Percentiles rank a stretch among this genome's conserved stretches.
Evolutionary conservation across 2,888 invertebrate genomes (phyloP).

Genomic region (Pharmacophagus antenor): DNA sequence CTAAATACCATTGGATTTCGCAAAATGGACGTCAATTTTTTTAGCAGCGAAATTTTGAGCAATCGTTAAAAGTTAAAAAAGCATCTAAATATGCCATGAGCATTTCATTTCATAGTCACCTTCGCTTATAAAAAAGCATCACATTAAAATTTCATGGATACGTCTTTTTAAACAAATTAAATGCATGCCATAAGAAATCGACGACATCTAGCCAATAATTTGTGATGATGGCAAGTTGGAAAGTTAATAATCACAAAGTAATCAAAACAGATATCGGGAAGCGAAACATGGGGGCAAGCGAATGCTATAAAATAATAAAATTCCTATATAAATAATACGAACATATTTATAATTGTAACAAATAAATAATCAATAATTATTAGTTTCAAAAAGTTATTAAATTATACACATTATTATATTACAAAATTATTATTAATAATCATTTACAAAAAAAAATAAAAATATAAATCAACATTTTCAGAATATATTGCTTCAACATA

Average conservation of each 20-base stretch:
- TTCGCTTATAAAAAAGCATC: background rate
- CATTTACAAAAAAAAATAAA: conserved; percentile 52
- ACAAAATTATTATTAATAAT: conserved; percentile 49
- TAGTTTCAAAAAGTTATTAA: conserved; percentile 52
- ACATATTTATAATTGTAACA: conserved; percentile 48
- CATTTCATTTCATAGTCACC: background rate
- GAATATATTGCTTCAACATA: conserved; percentile 23
- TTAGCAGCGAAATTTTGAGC: conserved; percentile 61
- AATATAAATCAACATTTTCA: conserved; percentile 12
- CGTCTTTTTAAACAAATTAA: background rate
- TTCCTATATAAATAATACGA: conserved; percentile 50
- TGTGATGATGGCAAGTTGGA: conserved; percentile 53
- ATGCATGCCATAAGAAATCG: too few species aligned
- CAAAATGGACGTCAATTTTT: conserved; percentile 46
- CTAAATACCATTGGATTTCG: conserved; percentile 32
- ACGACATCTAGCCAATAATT: conserved; percentile 31
- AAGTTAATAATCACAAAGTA: conserved; percentile 34
- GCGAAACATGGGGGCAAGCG: conserved; percentile 67
- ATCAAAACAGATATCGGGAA: conserved; percentile 41
- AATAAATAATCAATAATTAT: conserved; percentile 64
- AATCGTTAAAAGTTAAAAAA: conserved; percentile 39
- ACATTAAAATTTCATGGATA: background rate
- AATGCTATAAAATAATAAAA: conserved; percentile 42
- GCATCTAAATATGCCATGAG: conserved; percentile 21
- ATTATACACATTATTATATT: conserved; percentile 57